Base-by-base conservation (phyloP, 2,888 invertebrate species). In the Thecocarcelia acutangulata region DNA sequence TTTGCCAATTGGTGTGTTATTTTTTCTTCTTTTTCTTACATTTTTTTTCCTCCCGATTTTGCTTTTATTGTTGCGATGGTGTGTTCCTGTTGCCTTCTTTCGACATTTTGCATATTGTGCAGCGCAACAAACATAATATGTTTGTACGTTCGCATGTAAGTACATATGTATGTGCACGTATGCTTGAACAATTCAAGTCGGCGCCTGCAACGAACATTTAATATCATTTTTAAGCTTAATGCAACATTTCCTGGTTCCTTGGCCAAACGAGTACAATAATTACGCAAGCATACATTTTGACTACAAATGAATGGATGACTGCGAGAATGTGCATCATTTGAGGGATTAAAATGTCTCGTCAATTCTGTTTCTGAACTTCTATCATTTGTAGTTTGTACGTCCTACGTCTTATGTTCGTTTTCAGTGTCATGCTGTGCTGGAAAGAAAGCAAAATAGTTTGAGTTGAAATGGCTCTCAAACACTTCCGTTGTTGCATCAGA, bases 41-140 rank as follows among this genome's bases (percentile, higher is more conserved):
- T 64, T 50, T 44, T 70, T 59, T 79, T 69, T 33, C 42, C 24
- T 8, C 8, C 33, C 24, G 24, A 74, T 44, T 64, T 19, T 28
- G 59, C 33, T 46, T 42, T 52, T 15, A 37, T 61, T 68, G 17
- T 66, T 24, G 52, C 21, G 52, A 13, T 52, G 50, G 15, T 59
- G 70, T 54, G 17, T 77, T 77, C 17, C 73, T 52, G 48, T 63
- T 11, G 63, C 13, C 50, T 54, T 70, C 42, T 77, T 77, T 78
- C 82, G 82, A 70, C 82, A 82, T 82, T 82, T 82, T 82, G 82
- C 82, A 82, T 78, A 74, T 44, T 58, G n/a, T n/a, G 59, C 56
- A 52, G 56, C 40, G 44, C 9, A 37, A 28, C 44, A 33, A 17
- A 33, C 33, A 54, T 19, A 24, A 2, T 2, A 24, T n/a, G n/a